Conservation (phyloP, 2,113 vertebrate genomes). For the Egretta garzetta region DNA sequence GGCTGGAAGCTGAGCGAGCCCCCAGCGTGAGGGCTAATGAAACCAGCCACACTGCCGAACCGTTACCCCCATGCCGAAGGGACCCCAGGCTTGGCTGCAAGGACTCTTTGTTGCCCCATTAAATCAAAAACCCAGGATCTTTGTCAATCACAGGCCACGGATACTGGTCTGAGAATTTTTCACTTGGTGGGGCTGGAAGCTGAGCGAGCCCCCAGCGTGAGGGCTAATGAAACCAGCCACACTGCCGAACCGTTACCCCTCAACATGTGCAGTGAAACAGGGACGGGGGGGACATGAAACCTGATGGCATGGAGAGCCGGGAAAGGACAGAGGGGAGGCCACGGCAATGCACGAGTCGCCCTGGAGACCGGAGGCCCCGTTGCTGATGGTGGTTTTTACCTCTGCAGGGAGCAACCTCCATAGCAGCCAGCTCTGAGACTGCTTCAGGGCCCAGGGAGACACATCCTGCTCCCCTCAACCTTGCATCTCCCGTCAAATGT, state of each 20-base stretch:
- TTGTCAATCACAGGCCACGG: background rate
- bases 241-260: background rate
- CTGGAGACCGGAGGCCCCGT: background rate
- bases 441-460: too few relatives aligned
- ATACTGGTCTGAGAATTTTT: background rate
- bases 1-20: background rate
- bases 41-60: background rate
- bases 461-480: background rate
- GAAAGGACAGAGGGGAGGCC: background rate
- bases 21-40: background rate
- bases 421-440: background rate
- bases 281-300: background rate
- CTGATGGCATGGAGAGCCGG: background rate
- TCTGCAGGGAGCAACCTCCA: background rate
- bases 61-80: background rate
- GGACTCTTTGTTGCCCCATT: background rate
- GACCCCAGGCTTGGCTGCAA: background rate
- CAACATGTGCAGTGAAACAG: background rate
- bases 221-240: slow-evolving; percentile 22
- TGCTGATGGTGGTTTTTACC: background rate
- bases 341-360: background rate
- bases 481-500: background rate
- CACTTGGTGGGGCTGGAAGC: background rate
- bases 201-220: background rate
- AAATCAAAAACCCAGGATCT: background rate